Conservation (phyloP, 1,140 invertebrate genomes). For the Aethina tumida region DNA sequence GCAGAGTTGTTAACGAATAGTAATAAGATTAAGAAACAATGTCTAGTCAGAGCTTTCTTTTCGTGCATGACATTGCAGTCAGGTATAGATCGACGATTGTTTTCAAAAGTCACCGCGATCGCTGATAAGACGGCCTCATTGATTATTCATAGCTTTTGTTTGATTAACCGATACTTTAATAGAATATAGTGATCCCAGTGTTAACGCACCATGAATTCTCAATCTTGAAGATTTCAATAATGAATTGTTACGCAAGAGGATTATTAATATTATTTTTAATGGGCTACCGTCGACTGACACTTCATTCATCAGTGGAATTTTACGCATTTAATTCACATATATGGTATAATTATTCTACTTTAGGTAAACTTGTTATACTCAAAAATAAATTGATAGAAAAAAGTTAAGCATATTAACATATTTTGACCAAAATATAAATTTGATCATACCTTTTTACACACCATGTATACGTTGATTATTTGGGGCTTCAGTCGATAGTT, state of each 20-base stretch:
- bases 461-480: no score
- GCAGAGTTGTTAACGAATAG: slow-evolving; percentile 3
- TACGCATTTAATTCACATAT: no score
- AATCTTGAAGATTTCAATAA: slow-evolving; percentile 14
- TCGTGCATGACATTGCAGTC: slow-evolving; percentile 23
- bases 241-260: neutral
- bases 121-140: slow-evolving; percentile 24
- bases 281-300: no score
- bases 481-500: no score
- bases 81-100: slow-evolving; percentile 22
- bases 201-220: slow-evolving; percentile 17
- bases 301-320: no score
- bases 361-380: no score
- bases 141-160: slow-evolving; percentile 29
- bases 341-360: no score
- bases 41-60: slow-evolving; percentile 16
- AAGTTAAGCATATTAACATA: no score
- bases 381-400: no score
- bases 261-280: no score
- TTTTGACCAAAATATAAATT: no score
- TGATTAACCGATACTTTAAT: slow-evolving; percentile 29
- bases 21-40: slow-evolving; percentile 9
- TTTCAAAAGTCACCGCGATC: slow-evolving; percentile 26
- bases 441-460: no score
- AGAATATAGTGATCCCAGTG: slow-evolving; percentile 23